These are phyloP conservation scores for Antennarius maculatus DNA, from an alignment of 2,797 vertebrate species.

Conservation along the genomic window DNA sequence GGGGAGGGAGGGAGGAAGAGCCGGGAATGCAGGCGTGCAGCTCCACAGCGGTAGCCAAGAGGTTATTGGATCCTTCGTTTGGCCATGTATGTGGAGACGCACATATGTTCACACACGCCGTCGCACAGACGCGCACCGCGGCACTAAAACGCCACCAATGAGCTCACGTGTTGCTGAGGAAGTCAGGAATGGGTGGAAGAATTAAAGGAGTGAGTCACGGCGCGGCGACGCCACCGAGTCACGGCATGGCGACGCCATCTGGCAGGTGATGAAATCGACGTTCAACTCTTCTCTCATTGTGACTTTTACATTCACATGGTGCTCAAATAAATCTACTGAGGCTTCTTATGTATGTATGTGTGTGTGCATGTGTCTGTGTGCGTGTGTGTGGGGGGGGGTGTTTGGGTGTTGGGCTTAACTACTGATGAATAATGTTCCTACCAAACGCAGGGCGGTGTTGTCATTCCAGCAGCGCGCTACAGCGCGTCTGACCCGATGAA, in stretches of 20 bases:
- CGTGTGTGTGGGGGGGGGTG: conserved; percentile 33
- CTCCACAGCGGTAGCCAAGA: conserved; percentile 67
- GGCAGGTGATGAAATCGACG: conserved; percentile 62
- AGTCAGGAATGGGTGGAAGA: conserved; percentile 7
- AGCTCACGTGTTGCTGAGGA: conserved; percentile 39
- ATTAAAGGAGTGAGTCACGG: conserved; percentile 21
- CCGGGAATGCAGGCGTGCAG: conserved; percentile 64
- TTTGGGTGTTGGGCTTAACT: conserved; percentile 58
- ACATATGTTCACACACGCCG: conserved; percentile 6
- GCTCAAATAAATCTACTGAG: conserved; percentile 8
- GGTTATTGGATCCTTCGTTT: conserved; percentile 71
- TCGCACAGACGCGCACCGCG: conserved; percentile 1
- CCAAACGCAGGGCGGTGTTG: conserved; percentile 28
- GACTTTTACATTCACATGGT: neutral
- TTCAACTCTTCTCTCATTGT: conserved; percentile 15
- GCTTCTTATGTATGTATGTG: conserved; percentile 54
- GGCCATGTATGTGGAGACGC: conserved; percentile 59
- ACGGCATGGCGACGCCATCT: conserved; percentile 47
- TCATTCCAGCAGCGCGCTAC: neutral
- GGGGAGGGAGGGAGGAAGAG: conserved; percentile 64
- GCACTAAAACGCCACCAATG: conserved; percentile 42
- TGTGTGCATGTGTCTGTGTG: conserved; percentile 52
- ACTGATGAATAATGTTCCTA: conserved; percentile 66
- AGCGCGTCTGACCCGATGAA: neutral
- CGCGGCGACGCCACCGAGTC: conserved; percentile 50